Evolutionary conservation across 2,888 invertebrate genomes (phyloP), one percentile per base, ranked within the genome.

Genomic region (Machimus rusticus): DNA sequence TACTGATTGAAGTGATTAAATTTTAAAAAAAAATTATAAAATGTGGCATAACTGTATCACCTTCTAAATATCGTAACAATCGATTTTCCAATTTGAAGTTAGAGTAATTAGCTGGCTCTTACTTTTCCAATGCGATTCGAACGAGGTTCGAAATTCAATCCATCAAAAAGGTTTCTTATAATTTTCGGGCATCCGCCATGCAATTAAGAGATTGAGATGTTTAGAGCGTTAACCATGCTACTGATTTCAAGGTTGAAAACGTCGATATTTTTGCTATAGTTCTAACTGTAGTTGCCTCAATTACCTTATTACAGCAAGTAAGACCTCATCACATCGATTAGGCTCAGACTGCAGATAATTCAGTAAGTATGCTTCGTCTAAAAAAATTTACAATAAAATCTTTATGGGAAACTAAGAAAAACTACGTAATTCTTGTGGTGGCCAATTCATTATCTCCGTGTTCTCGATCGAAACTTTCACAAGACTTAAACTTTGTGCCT

Each of bases 271-370:
- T 84, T 39, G 84, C 39, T 23, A 14, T 39, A 81, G 28, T 55
- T 23, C 28, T 84, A 84, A 84, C 84, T 84, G 84, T 84, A 74
- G 31, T 39, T 84, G 19, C 66, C 39, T 57, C 84, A 84, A 84
- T 84, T 84, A 66, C 23, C 84, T 74, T 66, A 84, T 84, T 84
- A 84, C 37, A 57, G 74, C 66, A 74, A 57, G 74, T 84, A 34
- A 84, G 57, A 84, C 34, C 66, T 19, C 66, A 66, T 9, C 66
- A 66, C 23, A 74, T 37, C 66, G 84, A 84, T 84, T 84, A 84
- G 57, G 66, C 31, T 51, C 16, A 28, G 43, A 39, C n/a, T 39
- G 19, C 51, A 39, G 12, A n/a, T 39, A 66, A 66, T 12, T 66
- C 66, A n/a, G 51, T 57, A 57, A 57, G 55, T 37, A 39, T 39